Percentiles rank a stretch among this genome's conserved stretches.
phyloP scores from a whole-genome alignment of 2,888 invertebrate genomes.

The Dynastes grantii region DNA sequence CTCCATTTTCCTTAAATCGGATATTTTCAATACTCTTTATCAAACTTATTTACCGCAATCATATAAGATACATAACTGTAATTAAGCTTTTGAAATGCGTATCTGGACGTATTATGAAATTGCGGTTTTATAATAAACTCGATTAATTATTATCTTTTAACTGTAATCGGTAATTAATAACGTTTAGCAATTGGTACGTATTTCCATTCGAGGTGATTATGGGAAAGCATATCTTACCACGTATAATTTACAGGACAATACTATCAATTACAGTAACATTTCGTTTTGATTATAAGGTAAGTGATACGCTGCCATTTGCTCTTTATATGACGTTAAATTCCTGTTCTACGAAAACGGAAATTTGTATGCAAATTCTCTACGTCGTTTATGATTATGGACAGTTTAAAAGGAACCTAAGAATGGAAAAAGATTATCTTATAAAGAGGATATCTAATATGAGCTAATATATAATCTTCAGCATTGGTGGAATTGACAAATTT shows the following conservation, averaged over 20 bases:
- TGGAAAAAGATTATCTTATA: background rate
- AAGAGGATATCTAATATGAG: too few species aligned
- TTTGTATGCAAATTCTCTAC: background rate
- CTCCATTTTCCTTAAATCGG: too few species aligned
- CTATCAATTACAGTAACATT: conserved; percentile 1
- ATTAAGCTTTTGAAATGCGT: too few species aligned
- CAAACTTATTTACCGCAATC: too few species aligned
- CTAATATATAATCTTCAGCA: background rate
- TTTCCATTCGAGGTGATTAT: background rate
- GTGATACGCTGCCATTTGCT: background rate
- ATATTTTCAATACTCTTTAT: too few species aligned
- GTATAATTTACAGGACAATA: background rate
- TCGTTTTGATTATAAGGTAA: background rate
- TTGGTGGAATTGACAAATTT: background rate
- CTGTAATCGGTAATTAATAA: conserved; percentile 21
- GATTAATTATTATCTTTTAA: conserved; percentile 18
- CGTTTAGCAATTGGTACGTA: background rate
- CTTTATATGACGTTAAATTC: background rate
- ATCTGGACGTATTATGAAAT: background rate
- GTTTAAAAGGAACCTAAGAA: background rate
- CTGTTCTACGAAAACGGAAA: background rate
- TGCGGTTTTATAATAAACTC: conserved; percentile 11
- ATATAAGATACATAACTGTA: too few species aligned
- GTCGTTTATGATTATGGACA: background rate
- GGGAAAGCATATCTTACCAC: background rate